Base-by-base conservation (phyloP, 2,113 vertebrate species). In the Gymnogyps californianus region DNA sequence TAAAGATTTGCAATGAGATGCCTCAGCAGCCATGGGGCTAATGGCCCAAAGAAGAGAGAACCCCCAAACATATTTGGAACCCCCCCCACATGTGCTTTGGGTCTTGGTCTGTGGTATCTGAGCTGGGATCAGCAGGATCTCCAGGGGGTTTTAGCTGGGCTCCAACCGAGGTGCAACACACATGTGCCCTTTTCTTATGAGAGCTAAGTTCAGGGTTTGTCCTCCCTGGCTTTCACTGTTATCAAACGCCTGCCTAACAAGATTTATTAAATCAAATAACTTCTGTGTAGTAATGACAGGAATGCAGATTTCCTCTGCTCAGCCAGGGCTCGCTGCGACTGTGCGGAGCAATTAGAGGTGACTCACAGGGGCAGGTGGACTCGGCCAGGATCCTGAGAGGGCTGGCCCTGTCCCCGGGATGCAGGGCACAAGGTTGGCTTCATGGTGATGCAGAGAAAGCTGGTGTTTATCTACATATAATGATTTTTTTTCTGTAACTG, bases 61-160 rank as follows among this genome's bases (percentile, higher is more conserved):
- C 11, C 1, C 17, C 6, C 36, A 65, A 47, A 74, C 1, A 3
- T 36, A 7, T n/a, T 69, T 57, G 49, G 14, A 16, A 0, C 1
- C 5, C 9, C 11, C 38, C 38, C 38, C 38, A 8, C 2, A 1
- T 3, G 2, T 31, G 38, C 16, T 80, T 36, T 61, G 25, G 42
- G 34, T 28, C 19, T 74, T 0, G 0, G n/a, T 40, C 32, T 1
- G 5, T 6, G 38, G 32, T 19, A 22, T 25, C 55, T 31, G 42
- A 94, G 61, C 74, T 51, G 61, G 78, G 79, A 6, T 42, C 58
- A 65, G 62, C 34, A 46, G 34, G 16, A 19, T 28, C 51, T 65
- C 46, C 42, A 28, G 25, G 26, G 11, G 17, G 29, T 55, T 69
- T 61, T 25, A 86, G 74, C 12, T 40, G 36, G n/a, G 14, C 29